Percentiles rank a stretch among this genome's conserved stretches.
Conservation (phyloP, 2,888 invertebrate species). For the Trichopoda pennipes region DNA sequence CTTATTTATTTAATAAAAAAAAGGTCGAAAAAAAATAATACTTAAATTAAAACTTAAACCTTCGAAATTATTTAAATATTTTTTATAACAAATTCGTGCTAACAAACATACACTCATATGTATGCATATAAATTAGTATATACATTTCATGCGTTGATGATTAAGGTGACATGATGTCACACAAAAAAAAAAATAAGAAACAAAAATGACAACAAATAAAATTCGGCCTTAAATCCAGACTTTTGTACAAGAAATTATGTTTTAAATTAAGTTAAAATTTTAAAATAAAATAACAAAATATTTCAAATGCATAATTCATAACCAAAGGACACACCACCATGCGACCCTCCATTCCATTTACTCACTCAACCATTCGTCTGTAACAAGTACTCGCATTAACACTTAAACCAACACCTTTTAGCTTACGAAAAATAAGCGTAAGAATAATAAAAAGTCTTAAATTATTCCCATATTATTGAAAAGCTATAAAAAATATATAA, state of each 20-base stretch:
- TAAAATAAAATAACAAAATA: conserved; percentile 7
- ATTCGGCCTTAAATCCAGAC: not conserved
- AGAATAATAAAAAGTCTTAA: conserved; percentile 25
- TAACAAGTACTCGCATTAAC: conserved; percentile 49
- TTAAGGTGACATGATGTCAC: conserved; percentile 53
- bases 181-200: conserved; percentile 18
- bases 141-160: conserved; percentile 31
- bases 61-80: conserved; percentile 20
- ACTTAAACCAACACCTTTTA: conserved; percentile 60
- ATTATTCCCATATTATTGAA: conserved; percentile 63
- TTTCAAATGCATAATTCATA: conserved; percentile 32
- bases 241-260: conserved; percentile 29
- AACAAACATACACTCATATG: not conserved
- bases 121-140: not conserved
- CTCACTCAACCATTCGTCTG: not conserved
- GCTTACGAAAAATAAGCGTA: conserved; percentile 5
- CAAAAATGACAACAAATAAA: conserved; percentile 25
- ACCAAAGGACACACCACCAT: conserved; percentile 7
- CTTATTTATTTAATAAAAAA: too few relatives aligned
- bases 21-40: too few relatives aligned
- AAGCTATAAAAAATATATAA: conserved; percentile 50
- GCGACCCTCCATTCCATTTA: not conserved
- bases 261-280: not conserved
- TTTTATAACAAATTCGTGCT: conserved; percentile 35
- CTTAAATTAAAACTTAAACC: conserved; percentile 21